These are phyloP conservation scores for Chaetodon trifascialis DNA, from an alignment of 2,113 vertebrate genomes.

Conservation along the genomic window DNA sequence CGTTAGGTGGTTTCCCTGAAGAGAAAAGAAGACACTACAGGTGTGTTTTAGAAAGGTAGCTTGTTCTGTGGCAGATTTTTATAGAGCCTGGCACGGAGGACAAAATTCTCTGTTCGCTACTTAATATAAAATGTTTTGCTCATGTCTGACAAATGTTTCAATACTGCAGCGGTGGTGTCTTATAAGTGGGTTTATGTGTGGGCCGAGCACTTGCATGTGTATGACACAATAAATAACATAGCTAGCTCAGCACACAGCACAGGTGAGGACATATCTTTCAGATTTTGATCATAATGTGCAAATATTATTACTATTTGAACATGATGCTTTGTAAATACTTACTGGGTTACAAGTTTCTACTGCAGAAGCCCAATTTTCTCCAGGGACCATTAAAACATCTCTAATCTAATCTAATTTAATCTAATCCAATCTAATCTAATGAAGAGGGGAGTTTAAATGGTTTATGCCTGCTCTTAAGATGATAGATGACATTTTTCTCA, in stretches of 20 bases:
- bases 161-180: too few relatives aligned
- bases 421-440: constrained; percentile 12
- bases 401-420: constrained; percentile 6
- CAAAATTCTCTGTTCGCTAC: not conserved
- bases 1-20: not conserved
- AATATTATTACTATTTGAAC: not conserved
- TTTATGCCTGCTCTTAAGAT: not conserved
- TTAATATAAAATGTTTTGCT: not conserved
- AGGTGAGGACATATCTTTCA: not conserved
- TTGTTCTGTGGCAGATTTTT: not conserved
- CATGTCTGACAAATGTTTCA: not conserved
- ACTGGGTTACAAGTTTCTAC: not conserved
- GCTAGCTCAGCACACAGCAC: too few relatives aligned
- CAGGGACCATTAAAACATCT: not conserved
- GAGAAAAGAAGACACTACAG: not conserved
- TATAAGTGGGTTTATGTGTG: too few relatives aligned
- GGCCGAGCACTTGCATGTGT: too few relatives aligned
- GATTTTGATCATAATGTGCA: not conserved
- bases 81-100: too few relatives aligned
- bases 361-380: not conserved
- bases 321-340: not conserved
- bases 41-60: too few relatives aligned
- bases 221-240: too few relatives aligned
- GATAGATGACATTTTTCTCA: not conserved
- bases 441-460: not conserved